Conservation (phyloP, 2,113 vertebrate genomes). For the Pionites leucogaster region DNA sequence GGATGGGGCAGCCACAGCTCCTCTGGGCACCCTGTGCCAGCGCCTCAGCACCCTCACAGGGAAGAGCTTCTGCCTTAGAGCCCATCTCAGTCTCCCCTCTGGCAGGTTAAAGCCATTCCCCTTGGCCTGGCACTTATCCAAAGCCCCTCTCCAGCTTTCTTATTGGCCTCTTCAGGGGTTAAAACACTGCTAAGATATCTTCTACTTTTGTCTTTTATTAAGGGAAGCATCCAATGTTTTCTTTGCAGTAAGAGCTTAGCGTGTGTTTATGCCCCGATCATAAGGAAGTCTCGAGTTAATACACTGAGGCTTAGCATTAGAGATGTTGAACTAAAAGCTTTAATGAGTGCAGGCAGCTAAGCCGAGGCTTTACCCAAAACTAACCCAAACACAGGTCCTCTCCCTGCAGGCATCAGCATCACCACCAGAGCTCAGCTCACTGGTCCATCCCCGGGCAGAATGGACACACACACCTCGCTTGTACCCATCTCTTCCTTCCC, state of each 20-base stretch:
- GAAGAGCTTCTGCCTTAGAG: too few relatives aligned
- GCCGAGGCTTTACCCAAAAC: slow-evolving; percentile 23
- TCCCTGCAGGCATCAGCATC: not conserved
- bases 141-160: not conserved
- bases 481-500: fast-evolving
- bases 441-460: fast-evolving
- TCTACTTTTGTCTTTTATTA: not conserved
- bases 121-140: not conserved
- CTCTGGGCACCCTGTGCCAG: too few relatives aligned
- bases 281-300: slow-evolving; percentile 2
- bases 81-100: not conserved
- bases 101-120: not conserved
- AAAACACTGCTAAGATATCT: not conserved
- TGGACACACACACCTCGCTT: not conserved
- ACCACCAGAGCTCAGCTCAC: not conserved
- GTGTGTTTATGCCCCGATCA: not conserved
- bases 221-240: not conserved
- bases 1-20: too few relatives aligned
- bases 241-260: not conserved
- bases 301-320: slow-evolving; percentile 29
- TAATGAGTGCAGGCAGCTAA: not conserved
- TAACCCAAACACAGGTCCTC: not conserved
- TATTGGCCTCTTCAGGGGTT: not conserved
- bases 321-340: slow-evolving; percentile 38
- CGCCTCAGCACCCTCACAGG: too few relatives aligned